Conservation (phyloP, 92 coral and sea anemone species). For the Pocillopora meandrina region DNA sequence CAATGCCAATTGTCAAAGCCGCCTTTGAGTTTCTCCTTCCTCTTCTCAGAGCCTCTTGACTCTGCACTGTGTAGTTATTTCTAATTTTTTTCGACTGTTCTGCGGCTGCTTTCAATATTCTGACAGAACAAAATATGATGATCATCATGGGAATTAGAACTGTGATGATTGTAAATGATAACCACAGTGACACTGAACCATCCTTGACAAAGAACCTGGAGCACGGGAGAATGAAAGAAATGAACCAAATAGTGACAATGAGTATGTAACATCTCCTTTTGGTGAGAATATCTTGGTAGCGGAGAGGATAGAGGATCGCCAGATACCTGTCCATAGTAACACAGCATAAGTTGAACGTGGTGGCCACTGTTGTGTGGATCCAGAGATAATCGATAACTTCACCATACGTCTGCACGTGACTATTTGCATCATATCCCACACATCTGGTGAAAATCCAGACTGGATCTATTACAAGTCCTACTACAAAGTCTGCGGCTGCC, state of each 20-base stretch:
- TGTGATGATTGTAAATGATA: conserved; percentile 14
- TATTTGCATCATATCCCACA: not conserved
- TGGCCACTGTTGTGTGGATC: conserved; percentile 25
- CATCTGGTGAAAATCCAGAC: not conserved
- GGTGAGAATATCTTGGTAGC: not conserved
- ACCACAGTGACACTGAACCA: not conserved
- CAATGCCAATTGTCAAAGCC: conserved; percentile 2
- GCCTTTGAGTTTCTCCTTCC: not conserved
- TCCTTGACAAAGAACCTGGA: not conserved
- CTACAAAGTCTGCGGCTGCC: conserved; percentile 17
- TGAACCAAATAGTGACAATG: conserved; percentile 2
- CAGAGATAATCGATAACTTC: conserved; percentile 6
- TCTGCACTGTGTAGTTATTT: not conserved
- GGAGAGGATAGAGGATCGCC: conserved; percentile 15
- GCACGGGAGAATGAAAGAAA: conserved; percentile 5
- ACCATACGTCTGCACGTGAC: not conserved
- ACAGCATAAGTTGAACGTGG: conserved; percentile 13
- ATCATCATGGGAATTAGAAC: conserved; percentile 1
- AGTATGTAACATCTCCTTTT: conserved; percentile 3
- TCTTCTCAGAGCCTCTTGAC: not conserved
- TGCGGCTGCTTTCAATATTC: not conserved
- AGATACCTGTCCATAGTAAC: conserved; percentile 12
- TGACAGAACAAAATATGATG: not conserved
- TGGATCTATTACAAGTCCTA: not conserved
- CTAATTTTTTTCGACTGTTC: conserved; percentile 1